Evolutionary conservation across 2,113 vertebrate species (phyloP).

Genomic region (Gavialis gangeticus): DNA sequence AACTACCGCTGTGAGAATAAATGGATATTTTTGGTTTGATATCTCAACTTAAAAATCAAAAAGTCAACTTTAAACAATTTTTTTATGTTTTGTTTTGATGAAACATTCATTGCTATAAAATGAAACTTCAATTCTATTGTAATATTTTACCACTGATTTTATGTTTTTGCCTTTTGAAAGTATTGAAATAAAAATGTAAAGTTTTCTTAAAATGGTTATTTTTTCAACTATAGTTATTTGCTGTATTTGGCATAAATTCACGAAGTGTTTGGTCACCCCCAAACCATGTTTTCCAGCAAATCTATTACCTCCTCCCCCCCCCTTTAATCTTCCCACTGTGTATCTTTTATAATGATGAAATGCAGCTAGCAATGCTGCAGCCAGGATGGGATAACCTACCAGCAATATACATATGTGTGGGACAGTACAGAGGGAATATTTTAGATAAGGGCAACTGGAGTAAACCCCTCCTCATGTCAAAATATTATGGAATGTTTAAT

Average conservation of each 20-base stretch:
- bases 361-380: rapidly evolving
- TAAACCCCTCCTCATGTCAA: background rate
- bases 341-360: background rate
- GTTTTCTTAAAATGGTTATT: background rate
- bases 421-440: background rate
- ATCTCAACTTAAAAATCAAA: background rate
- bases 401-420: rapidly evolving
- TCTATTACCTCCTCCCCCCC: background rate
- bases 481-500: background rate
- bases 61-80: background rate
- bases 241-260: background rate
- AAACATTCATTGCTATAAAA: no score
- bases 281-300: background rate
- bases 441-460: background rate
- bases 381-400: background rate
- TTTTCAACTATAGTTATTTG: background rate
- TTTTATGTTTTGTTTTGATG: background rate
- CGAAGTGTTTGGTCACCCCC: background rate
- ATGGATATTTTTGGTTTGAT: background rate
- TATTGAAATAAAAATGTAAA: background rate
- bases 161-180: rapidly evolving
- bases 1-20: background rate
- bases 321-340: background rate
- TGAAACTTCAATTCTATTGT: background rate
- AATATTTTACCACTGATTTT: background rate